phyloP scores from a whole-genome alignment of 2,113 vertebrate species.

The Pavo muticus region DNA sequence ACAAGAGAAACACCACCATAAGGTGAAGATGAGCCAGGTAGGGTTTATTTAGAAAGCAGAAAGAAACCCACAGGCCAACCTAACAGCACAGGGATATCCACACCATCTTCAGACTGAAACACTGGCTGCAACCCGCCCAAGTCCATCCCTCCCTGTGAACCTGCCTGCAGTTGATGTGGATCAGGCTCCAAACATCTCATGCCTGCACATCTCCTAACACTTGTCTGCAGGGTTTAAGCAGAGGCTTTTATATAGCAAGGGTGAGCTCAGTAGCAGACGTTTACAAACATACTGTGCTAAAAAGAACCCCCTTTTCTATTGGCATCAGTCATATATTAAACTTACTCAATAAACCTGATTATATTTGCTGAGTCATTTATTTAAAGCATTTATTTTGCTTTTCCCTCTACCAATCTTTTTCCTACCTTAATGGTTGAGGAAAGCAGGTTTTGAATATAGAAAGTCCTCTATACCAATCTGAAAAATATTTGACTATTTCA shows the following conservation, averaged over 20 bases:
- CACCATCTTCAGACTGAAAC: background rate
- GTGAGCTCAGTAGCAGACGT: background rate
- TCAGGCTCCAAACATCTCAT: background rate
- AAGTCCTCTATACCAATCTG: background rate
- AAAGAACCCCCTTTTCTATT: background rate
- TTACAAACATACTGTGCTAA: background rate
- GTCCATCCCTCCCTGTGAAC: background rate
- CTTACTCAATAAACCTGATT: background rate
- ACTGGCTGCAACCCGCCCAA: background rate
- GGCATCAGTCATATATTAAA: background rate
- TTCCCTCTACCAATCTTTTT: background rate
- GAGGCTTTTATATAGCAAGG: background rate
- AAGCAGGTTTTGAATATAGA: background rate
- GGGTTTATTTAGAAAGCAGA: constrained; percentile 5
- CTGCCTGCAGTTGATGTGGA: background rate
- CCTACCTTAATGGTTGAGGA: background rate
- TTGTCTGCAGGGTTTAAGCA: background rate
- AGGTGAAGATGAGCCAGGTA: background rate
- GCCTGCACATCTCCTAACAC: background rate
- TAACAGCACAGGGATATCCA: background rate
- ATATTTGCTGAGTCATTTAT: background rate
- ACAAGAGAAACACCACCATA: background rate
- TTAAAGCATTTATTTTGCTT: background rate
- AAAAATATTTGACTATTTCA: constrained; percentile 17
- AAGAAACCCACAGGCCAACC: background rate